phyloP scores from a whole-genome alignment of 2,113 vertebrate species.

The Myrmecophaga tridactyla region DNA sequence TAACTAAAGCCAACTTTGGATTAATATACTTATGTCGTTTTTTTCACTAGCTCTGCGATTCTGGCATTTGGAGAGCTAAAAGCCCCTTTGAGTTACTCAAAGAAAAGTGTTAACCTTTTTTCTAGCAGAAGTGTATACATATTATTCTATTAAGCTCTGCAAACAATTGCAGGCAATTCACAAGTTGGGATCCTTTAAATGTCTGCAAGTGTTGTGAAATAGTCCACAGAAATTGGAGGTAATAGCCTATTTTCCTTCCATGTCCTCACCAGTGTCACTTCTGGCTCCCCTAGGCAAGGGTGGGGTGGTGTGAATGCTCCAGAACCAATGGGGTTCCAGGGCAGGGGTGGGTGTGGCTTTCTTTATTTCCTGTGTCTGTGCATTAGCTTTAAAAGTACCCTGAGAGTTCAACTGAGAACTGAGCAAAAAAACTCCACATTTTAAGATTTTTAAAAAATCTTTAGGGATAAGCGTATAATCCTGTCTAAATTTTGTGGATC shows the following conservation, averaged over 20 bases:
- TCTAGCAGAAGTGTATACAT: background rate
- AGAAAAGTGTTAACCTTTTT: background rate
- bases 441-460: background rate
- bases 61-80: background rate
- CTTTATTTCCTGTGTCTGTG: fast-evolving
- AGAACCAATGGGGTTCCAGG: background rate
- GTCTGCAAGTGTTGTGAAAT: background rate
- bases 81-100: background rate
- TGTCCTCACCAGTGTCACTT: background rate
- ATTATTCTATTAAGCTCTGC: background rate
- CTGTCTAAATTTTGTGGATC: background rate
- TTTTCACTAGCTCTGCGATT: background rate
- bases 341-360: background rate
- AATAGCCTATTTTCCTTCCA: background rate
- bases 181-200: background rate
- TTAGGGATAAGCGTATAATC: background rate
- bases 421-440: background rate
- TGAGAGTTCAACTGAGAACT: background rate
- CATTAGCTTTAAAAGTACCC: background rate
- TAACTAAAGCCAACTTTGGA: background rate
- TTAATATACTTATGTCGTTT: background rate
- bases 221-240: background rate
- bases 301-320: background rate
- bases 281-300: background rate
- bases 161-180: background rate